These are phyloP conservation scores for Axea sp. DNA, from an alignment of 2,888 invertebrate genomes.

Conservation along the genomic window DNA sequence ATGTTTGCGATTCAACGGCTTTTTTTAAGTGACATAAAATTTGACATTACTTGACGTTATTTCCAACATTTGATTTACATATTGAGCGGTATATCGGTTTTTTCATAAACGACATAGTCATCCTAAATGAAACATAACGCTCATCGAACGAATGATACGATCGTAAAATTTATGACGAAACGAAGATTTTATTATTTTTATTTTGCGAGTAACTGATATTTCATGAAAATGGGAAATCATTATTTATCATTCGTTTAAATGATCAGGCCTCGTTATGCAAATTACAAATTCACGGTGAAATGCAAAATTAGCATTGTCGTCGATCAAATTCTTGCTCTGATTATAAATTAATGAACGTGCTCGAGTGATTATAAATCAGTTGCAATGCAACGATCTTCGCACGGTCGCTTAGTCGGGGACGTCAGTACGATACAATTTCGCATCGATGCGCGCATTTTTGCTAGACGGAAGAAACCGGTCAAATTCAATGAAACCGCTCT, in stretches of 20 bases:
- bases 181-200: slow-evolving; percentile 5
- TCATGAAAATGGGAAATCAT: slow-evolving; percentile 48
- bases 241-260: slow-evolving; percentile 3
- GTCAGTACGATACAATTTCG: slow-evolving; percentile 56
- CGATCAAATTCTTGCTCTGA: slow-evolving; percentile 54
- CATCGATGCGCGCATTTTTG: slow-evolving; percentile 58
- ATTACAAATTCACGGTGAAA: slow-evolving; percentile 30
- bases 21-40: slow-evolving; percentile 2
- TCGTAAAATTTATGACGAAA: slow-evolving; percentile 34
- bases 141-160: slow-evolving; percentile 8
- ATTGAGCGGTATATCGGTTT: slow-evolving; percentile 16
- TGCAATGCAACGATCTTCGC: slow-evolving; percentile 38
- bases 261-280: slow-evolving; percentile 32
- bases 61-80: slow-evolving; percentile 31
- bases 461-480: slow-evolving; percentile 60
- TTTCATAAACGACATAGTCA: slow-evolving; percentile 28
- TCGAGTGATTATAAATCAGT: slow-evolving; percentile 52
- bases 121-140: slow-evolving; percentile 20
- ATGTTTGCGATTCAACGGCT: not conserved
- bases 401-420: slow-evolving; percentile 30
- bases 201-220: slow-evolving; percentile 11
- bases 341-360: slow-evolving; percentile 51
- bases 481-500: slow-evolving; percentile 64
- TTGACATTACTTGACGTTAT: slow-evolving; percentile 4
- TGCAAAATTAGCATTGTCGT: slow-evolving; percentile 45